Percentiles rank a stretch among this genome's conserved stretches.
Evolutionary conservation across 2,888 invertebrate species (phyloP).

Genomic region (Orthosia gothica): DNA sequence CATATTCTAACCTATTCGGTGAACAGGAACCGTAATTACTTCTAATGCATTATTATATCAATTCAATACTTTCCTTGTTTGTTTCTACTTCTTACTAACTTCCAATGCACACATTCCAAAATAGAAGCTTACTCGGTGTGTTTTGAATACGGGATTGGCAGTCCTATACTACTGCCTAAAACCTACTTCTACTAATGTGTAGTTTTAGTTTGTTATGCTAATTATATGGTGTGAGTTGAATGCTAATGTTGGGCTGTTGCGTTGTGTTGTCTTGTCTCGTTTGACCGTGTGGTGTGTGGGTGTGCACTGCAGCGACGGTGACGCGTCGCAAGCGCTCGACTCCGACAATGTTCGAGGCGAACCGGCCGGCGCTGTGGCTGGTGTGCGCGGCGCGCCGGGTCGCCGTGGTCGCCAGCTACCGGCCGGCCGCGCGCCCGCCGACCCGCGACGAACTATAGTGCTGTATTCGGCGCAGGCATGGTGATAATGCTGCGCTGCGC

Average conservation of each 20-base stretch:
- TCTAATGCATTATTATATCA: not conserved
- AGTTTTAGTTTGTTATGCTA: constrained; percentile 1
- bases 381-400: constrained; percentile 69
- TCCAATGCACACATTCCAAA: not conserved
- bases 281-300: constrained; percentile 67
- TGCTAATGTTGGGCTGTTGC: constrained; percentile 41
- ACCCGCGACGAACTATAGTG: constrained; percentile 79
- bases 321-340: constrained; percentile 78
- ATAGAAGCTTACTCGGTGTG: not conserved
- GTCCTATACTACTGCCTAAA: not conserved
- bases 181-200: not conserved
- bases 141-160: not conserved
- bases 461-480: constrained; percentile 82
- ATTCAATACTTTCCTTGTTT: not conserved
- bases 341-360: constrained; percentile 74
- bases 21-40: not conserved
- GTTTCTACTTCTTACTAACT: constrained; percentile 17
- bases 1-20: not conserved
- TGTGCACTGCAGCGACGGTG: constrained; percentile 75
- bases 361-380: constrained; percentile 84
- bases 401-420: constrained; percentile 71
- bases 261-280: constrained; percentile 52
- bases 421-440: constrained; percentile 55
- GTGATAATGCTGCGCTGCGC: constrained; percentile 86
- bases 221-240: constrained; percentile 19